phyloP scores from a whole-genome alignment of 2,888 invertebrate species.

The Anoncus sp. region DNA sequence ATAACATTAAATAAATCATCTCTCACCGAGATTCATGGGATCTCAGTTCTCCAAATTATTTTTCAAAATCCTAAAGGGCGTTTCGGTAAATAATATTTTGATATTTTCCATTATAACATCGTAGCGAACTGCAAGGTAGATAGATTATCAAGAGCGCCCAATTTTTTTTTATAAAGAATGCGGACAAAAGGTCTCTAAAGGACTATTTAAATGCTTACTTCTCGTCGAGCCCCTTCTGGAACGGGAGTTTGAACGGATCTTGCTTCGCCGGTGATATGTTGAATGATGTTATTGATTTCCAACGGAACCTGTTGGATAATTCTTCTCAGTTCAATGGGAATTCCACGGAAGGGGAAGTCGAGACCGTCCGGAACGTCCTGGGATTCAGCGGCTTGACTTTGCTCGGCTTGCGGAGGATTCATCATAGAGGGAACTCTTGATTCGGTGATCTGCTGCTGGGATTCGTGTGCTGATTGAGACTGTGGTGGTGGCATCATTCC shows the following conservation, averaged over 20 bases:
- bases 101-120: neutral
- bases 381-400: slow-evolving; percentile 59
- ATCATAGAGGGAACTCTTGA: slow-evolving; percentile 75
- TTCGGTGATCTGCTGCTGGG: slow-evolving; percentile 72
- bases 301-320: slow-evolving; percentile 80
- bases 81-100: neutral
- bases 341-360: slow-evolving; percentile 79
- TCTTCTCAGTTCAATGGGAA: slow-evolving; percentile 79
- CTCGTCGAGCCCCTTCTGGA: slow-evolving; percentile 77
- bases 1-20: neutral
- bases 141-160: no score
- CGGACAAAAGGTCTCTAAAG: neutral
- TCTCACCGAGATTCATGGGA: neutral
- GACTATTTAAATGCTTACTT: slow-evolving; percentile 67
- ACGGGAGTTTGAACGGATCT: slow-evolving; percentile 72
- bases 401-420: slow-evolving; percentile 73
- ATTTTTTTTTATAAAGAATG: neutral
- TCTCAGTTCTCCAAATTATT: neutral
- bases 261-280: slow-evolving; percentile 76
- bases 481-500: slow-evolving; percentile 75
- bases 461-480: slow-evolving; percentile 57
- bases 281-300: slow-evolving; percentile 79
- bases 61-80: neutral
- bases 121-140: neutral
- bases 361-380: slow-evolving; percentile 74